phyloP scores from a whole-genome alignment of 2,888 invertebrate genomes.

The Leucania comma region DNA sequence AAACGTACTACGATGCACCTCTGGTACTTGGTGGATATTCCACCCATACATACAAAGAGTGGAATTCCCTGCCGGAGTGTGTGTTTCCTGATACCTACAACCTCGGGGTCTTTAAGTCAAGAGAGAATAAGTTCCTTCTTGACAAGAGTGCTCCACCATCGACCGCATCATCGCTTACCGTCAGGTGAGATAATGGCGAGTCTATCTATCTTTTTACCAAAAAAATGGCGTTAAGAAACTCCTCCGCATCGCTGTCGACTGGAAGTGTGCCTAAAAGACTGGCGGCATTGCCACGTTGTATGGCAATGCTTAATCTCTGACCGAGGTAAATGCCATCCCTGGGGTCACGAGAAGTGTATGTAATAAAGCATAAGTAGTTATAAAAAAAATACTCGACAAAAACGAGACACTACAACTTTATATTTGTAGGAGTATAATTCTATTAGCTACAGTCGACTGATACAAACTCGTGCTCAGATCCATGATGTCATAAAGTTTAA shows the following conservation, averaged over 20 bases:
- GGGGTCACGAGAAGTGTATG: too few relatives aligned
- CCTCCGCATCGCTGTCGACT: too few relatives aligned
- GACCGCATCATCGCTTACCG: not conserved
- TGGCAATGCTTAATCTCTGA: too few relatives aligned
- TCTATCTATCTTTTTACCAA: too few relatives aligned
- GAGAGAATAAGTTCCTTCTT: not conserved
- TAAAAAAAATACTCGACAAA: not conserved
- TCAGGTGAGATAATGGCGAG: too few relatives aligned
- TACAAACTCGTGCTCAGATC: not conserved
- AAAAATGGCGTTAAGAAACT: too few relatives aligned
- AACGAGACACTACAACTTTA: constrained; percentile 1
- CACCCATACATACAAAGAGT: not conserved
- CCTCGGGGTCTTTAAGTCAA: not conserved
- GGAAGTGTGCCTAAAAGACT: too few relatives aligned
- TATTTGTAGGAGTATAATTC: constrained; percentile 1
- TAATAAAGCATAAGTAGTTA: too few relatives aligned
- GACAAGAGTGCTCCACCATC: not conserved
- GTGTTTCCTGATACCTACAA: not conserved
- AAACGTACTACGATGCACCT: not conserved
- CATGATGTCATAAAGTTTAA: constrained; percentile 36
- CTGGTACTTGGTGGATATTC: not conserved
- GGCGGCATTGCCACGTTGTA: too few relatives aligned
- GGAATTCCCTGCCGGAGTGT: not conserved
- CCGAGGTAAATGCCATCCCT: too few relatives aligned
- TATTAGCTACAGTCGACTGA: not conserved